A percentile compares a stretch with the other conserved stretches of the same genome.
Evolutionary conservation across 2,113 vertebrate species (phyloP).

Genomic region (Thryonomys swinderianus): DNA sequence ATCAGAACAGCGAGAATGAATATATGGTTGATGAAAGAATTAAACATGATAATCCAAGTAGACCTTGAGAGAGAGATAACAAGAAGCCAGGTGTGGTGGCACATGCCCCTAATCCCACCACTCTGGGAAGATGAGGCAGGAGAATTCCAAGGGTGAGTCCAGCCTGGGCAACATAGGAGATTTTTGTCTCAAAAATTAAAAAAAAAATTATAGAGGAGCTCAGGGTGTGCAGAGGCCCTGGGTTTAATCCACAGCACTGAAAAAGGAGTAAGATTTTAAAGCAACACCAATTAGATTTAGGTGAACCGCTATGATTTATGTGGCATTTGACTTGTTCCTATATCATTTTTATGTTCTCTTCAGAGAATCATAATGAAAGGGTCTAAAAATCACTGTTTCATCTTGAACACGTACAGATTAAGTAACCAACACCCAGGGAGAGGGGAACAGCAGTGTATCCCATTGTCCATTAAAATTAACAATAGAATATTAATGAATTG

Average conservation of each 20-base stretch:
- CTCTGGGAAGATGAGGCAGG: not conserved
- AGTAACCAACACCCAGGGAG: not conserved
- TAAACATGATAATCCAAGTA: not conserved
- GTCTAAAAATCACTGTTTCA: not conserved
- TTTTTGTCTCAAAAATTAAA: not conserved
- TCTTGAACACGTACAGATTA: not conserved
- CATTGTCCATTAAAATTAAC: not conserved
- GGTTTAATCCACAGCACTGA: not conserved
- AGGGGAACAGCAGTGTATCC: not conserved
- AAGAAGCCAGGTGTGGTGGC: not conserved
- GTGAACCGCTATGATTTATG: not conserved
- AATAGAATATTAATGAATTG: not conserved
- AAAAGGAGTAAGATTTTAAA: not conserved
- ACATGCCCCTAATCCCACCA: not conserved
- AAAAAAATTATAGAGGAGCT: not conserved
- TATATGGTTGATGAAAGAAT: not conserved
- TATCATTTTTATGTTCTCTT: not conserved
- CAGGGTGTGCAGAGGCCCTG: not conserved
- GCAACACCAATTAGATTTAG: not conserved
- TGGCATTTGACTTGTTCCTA: not conserved
- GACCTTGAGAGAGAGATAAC: not conserved
- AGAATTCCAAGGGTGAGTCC: not conserved
- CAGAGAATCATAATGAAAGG: not conserved
- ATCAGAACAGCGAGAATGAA: not conserved
- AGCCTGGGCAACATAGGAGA: not conserved